phyloP scores from a whole-genome alignment of 2,113 vertebrate species.

The Eublepharis macularius region DNA sequence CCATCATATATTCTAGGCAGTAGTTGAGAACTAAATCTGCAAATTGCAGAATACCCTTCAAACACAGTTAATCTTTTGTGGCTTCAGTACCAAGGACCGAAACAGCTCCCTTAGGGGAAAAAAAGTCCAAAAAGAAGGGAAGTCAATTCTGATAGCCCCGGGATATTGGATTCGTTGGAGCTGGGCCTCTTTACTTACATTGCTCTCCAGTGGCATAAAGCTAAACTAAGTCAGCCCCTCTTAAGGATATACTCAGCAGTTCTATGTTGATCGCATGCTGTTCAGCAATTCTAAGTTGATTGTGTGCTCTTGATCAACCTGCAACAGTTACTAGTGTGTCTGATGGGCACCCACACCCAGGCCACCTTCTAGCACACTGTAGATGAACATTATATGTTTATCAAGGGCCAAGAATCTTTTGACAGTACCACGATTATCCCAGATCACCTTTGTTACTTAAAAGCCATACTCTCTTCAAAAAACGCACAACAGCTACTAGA shows the following conservation, averaged over 20 bases:
- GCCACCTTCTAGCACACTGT: background rate
- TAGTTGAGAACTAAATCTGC: background rate
- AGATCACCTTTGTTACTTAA: no score
- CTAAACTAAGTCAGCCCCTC: background rate
- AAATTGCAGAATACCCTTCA: conserved; percentile 7
- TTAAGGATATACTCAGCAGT: background rate
- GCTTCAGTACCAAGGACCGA: background rate
- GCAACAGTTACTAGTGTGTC: background rate
- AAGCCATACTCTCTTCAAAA: no score
- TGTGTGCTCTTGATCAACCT: background rate
- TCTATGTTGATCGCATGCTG: background rate
- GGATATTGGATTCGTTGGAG: conserved; percentile 1
- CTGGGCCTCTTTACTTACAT: background rate
- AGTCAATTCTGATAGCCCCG: background rate
- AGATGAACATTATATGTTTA: background rate
- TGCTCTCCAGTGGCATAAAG: background rate
- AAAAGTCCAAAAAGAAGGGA: background rate
- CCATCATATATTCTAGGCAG: background rate
- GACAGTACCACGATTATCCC: background rate
- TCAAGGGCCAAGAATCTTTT: background rate
- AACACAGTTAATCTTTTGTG: background rate
- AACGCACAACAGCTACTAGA: no score
- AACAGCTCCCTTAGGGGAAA: background rate
- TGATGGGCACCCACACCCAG: background rate
- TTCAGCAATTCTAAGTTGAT: background rate